phyloP scores from a whole-genome alignment of 2,888 invertebrate genomes.

The Synergus umbraculus region DNA sequence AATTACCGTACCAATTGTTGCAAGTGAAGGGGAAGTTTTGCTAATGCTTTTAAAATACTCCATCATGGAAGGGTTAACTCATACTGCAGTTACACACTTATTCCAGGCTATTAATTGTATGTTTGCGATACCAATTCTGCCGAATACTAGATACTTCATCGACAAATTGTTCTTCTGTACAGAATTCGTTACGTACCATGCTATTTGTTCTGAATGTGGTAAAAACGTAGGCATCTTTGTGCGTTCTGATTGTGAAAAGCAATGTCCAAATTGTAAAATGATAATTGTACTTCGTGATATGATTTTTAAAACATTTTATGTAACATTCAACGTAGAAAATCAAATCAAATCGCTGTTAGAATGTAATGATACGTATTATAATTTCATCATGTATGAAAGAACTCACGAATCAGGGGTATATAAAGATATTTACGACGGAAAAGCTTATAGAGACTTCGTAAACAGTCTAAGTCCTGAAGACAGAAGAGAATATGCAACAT shows the following conservation, averaged over 20 bases:
- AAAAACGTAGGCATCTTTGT: background rate
- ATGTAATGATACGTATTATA: too few species aligned
- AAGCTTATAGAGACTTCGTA: constrained; percentile 27
- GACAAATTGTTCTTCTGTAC: too few species aligned
- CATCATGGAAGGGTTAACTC: background rate
- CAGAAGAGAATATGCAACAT: background rate
- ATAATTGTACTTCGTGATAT: background rate
- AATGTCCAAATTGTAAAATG: background rate
- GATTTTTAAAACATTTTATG: background rate
- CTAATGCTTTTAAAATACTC: background rate
- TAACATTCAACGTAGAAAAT: background rate
- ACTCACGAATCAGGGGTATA: background rate
- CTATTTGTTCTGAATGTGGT: background rate
- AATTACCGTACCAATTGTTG: background rate
- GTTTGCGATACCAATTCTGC: background rate
- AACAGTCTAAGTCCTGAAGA: background rate
- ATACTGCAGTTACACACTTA: background rate
- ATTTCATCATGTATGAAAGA: background rate
- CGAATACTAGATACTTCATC: too few species aligned
- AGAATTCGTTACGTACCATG: background rate
- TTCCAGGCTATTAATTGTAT: background rate
- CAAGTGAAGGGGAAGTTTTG: background rate
- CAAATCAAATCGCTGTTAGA: too few species aligned
- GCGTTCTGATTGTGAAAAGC: background rate
- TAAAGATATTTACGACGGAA: constrained; percentile 42